These are phyloP conservation scores for Melanocharis versteri DNA, from an alignment of 2,113 vertebrate species.

Conservation along the genomic window DNA sequence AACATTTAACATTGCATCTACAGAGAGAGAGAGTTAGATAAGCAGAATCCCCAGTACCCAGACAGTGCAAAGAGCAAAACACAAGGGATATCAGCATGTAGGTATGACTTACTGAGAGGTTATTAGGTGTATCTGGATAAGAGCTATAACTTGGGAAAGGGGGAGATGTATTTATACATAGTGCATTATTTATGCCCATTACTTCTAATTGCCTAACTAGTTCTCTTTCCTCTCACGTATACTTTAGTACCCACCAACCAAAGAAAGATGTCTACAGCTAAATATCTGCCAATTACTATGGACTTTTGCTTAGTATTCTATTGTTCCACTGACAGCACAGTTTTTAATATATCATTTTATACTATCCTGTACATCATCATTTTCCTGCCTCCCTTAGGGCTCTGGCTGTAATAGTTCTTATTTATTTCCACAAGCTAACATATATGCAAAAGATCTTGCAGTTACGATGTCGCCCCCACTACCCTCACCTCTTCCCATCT, in stretches of 20 bases:
- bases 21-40: neutral
- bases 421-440: slow-evolving; percentile 61
- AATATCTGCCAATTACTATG: slow-evolving; percentile 63
- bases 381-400: slow-evolving; percentile 52
- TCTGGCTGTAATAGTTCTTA: slow-evolving; percentile 47
- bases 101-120: slow-evolving; percentile 41
- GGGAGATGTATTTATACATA: neutral
- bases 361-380: slow-evolving; percentile 38
- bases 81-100: neutral
- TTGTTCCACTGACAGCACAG: slow-evolving; percentile 28
- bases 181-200: slow-evolving; percentile 56
- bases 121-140: neutral
- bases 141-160: neutral
- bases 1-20: neutral
- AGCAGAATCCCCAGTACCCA: neutral
- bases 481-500: neutral
- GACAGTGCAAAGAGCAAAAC: neutral
- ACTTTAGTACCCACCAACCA: slow-evolving; percentile 63
- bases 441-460: slow-evolving; percentile 44
- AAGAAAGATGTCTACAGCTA: slow-evolving; percentile 57
- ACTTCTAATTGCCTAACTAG: slow-evolving; percentile 66
- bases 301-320: slow-evolving; percentile 59
- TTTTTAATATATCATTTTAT: slow-evolving; percentile 58
- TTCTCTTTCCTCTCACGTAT: slow-evolving; percentile 62
- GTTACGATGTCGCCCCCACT: neutral